Percentiles rank a stretch among this genome's conserved stretches.
These are phyloP conservation scores for Oreotrochilus melanogaster DNA, from an alignment of 2,113 vertebrate genomes.

Conservation along the genomic window DNA sequence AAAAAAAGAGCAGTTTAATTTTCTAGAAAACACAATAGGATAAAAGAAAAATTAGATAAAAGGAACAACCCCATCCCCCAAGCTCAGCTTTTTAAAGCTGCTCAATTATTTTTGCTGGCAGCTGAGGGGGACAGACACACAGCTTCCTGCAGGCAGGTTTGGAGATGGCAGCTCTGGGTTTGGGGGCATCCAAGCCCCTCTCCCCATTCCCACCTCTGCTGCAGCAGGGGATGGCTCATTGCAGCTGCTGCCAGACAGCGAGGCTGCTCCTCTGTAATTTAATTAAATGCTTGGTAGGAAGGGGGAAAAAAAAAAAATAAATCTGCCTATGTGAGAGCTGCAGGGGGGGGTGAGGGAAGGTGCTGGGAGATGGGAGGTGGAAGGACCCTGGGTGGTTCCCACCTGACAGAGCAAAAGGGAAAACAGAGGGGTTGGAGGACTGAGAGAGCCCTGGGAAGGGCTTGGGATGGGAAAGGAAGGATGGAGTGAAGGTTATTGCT, in stretches of 20 bases:
- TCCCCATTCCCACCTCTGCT: background rate
- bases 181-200: background rate
- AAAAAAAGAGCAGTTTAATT: background rate
- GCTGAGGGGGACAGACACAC: background rate
- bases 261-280: background rate
- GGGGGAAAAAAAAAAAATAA: background rate
- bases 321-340: fast-evolving
- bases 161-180: background rate
- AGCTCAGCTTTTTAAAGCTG: background rate
- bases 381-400: fast-evolving
- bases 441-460: fast-evolving
- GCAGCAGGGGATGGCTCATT: background rate
- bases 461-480: background rate
- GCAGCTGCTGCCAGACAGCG: background rate
- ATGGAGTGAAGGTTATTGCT: background rate
- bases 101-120: conserved; percentile 27
- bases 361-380: background rate
- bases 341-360: background rate
- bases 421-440: fast-evolving
- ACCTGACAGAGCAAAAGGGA: background rate
- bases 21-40: conserved; percentile 2
- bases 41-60: conserved; percentile 15
- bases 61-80: background rate
- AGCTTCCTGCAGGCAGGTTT: background rate
- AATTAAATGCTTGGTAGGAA: background rate